phyloP scores from a whole-genome alignment of 2,888 invertebrate genomes.

The Dendrolimus pini region DNA sequence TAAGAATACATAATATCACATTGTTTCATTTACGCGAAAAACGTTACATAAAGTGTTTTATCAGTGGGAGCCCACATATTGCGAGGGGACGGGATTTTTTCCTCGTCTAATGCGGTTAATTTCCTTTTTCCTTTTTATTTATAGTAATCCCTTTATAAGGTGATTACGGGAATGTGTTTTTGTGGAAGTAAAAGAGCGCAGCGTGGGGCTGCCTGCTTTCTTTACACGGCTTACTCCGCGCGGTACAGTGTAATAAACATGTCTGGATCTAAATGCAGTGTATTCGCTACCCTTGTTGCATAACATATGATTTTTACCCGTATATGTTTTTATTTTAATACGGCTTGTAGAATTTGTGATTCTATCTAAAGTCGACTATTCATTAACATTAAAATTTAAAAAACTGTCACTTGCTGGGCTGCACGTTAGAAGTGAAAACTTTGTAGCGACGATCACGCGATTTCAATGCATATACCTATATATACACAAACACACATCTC shows the following conservation, averaged over 20 bases:
- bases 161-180: slow-evolving; percentile 77
- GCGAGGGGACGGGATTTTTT: slow-evolving; percentile 69
- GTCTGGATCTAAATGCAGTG: slow-evolving; percentile 13
- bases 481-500: too few relatives aligned
- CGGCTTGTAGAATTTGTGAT: too few relatives aligned
- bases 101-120: slow-evolving; percentile 73
- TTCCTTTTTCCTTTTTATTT: slow-evolving; percentile 77
- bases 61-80: slow-evolving; percentile 73
- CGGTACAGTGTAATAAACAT: slow-evolving; percentile 27
- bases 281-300: neutral
- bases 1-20: slow-evolving; percentile 57
- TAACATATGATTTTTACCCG: neutral
- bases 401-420: too few relatives aligned
- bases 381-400: too few relatives aligned
- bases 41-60: slow-evolving; percentile 68
- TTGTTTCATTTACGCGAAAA: slow-evolving; percentile 69
- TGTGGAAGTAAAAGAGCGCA: slow-evolving; percentile 73
- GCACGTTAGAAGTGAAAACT: too few relatives aligned
- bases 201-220: slow-evolving; percentile 54
- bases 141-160: slow-evolving; percentile 77
- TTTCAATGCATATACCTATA: too few relatives aligned
- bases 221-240: slow-evolving; percentile 37
- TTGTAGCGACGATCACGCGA: too few relatives aligned
- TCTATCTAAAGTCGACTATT: too few relatives aligned
- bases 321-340: neutral